Conservation (phyloP, 2,888 invertebrate genomes). For the Catocala nupta region DNA sequence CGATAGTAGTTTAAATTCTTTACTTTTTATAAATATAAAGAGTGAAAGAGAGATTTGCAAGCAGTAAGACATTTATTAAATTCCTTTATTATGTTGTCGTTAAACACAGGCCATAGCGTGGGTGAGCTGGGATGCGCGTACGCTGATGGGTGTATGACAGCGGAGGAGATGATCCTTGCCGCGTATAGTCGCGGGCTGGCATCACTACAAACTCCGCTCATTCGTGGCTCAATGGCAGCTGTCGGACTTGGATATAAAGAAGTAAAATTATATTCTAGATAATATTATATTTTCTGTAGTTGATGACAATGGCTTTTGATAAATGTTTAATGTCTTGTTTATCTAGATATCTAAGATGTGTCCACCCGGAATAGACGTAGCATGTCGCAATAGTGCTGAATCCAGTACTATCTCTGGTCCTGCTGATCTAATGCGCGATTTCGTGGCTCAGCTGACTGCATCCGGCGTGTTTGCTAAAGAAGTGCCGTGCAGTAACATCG, state of each 20-base stretch:
- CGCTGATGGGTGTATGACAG: constrained; percentile 95
- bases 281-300: neutral
- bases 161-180: constrained; percentile 93
- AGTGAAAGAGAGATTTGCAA: too few relatives aligned
- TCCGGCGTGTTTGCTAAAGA: constrained; percentile 72
- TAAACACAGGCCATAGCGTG: constrained; percentile 93
- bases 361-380: constrained; percentile 90
- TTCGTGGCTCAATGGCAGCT: constrained; percentile 94
- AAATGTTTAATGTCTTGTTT: too few relatives aligned
- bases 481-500: constrained; percentile 92
- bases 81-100: neutral
- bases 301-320: too few relatives aligned
- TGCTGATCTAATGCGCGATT: constrained; percentile 86
- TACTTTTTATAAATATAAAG: too few relatives aligned
- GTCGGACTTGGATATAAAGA: constrained; percentile 83
- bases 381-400: constrained; percentile 93
- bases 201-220: constrained; percentile 89
- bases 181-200: constrained; percentile 93
- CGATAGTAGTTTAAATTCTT: too few relatives aligned
- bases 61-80: too few relatives aligned
- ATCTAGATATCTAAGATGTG: constrained; percentile 58
- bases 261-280: constrained; percentile 14
- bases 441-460: constrained; percentile 79
- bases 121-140: constrained; percentile 98
- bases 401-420: constrained; percentile 93